Percentiles rank a stretch among this genome's conserved stretches.
These are phyloP conservation scores for Andrena hattorfiana DNA, from an alignment of 2,888 invertebrate species.

Conservation along the genomic window DNA sequence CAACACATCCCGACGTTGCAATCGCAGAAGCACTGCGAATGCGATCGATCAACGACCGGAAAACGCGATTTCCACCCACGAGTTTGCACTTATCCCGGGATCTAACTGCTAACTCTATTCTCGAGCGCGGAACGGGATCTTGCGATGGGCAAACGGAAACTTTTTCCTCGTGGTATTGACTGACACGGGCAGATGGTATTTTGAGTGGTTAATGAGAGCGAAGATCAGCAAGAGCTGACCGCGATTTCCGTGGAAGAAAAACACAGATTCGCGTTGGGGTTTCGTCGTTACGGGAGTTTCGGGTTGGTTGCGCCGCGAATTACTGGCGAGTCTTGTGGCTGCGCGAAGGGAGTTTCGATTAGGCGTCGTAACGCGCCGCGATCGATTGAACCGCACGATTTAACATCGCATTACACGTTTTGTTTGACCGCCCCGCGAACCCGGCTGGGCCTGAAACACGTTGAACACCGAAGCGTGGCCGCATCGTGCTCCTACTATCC, in stretches of 20 bases:
- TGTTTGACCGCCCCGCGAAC: constrained; percentile 38
- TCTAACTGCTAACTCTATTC: constrained; percentile 34
- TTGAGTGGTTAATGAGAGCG: constrained; percentile 20
- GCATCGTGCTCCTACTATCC: background rate
- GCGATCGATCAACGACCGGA: constrained; percentile 23
- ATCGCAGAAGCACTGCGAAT: constrained; percentile 5
- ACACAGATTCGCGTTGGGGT: background rate
- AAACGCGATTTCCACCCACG: constrained; percentile 24
- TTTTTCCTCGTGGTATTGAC: constrained; percentile 1
- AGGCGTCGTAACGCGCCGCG: constrained; percentile 39
- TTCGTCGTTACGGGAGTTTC: background rate
- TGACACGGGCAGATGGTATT: background rate
- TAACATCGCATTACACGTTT: constrained; percentile 59
- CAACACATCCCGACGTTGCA: constrained; percentile 1
- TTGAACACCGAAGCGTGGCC: constrained; percentile 25
- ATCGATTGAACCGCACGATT: constrained; percentile 63
- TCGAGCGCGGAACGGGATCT: constrained; percentile 28
- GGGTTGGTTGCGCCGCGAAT: background rate
- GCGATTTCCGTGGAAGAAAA: background rate
- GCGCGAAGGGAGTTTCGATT: constrained; percentile 47
- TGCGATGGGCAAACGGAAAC: background rate
- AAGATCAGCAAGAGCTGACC: background rate
- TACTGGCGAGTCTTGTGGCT: background rate
- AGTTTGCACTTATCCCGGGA: constrained; percentile 13
- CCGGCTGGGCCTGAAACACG: constrained; percentile 40